Conservation (phyloP, 2,113 vertebrate genomes). For the Canis aureus region DNA sequence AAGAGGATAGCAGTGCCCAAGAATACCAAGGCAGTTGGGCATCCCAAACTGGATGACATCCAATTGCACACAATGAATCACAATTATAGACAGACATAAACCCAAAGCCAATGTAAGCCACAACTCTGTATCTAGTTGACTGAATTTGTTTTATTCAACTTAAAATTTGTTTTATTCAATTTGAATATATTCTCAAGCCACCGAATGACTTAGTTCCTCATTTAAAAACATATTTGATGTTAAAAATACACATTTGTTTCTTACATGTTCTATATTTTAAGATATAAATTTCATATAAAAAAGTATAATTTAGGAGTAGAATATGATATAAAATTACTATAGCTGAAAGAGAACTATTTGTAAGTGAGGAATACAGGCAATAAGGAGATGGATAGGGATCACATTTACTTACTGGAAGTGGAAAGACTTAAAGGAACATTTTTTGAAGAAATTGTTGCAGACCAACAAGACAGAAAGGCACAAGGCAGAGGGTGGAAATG, state of each 20-base stretch:
- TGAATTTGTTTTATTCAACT: constrained; percentile 25
- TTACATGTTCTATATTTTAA: neutral
- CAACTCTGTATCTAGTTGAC: neutral
- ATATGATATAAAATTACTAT: neutral
- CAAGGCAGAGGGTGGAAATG: neutral
- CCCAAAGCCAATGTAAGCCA: neutral
- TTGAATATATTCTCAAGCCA: neutral
- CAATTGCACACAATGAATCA: neutral
- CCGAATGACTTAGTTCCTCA: neutral
- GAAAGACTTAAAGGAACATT: neutral
- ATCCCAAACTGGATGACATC: neutral
- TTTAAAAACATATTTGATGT: constrained; percentile 18
- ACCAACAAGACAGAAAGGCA: neutral
- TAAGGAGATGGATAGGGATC: neutral
- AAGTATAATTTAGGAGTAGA: neutral
- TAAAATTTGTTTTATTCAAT: neutral
- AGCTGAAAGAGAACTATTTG: neutral
- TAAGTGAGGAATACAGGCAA: neutral
- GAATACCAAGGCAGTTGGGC: neutral
- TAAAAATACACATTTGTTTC: neutral
- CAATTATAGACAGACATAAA: neutral
- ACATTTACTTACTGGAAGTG: neutral
- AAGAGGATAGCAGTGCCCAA: neutral
- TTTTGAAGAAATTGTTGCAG: neutral
- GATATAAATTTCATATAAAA: neutral